A percentile compares a stretch with the other conserved stretches of the same genome.
Conservation (phyloP, 2,888 invertebrate genomes). For the Arge pagana region DNA sequence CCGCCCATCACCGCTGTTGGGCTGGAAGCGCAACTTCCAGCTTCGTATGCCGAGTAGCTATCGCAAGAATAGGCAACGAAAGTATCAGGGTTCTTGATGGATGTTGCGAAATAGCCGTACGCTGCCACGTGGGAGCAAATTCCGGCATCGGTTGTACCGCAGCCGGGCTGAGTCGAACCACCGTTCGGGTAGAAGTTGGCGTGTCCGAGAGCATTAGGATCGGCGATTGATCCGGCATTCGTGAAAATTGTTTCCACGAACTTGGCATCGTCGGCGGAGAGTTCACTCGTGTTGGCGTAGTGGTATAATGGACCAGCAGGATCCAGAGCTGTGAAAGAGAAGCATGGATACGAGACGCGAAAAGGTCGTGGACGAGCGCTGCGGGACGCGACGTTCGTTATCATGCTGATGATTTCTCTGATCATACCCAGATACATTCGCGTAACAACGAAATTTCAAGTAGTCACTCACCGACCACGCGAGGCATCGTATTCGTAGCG, state of each 20-base stretch:
- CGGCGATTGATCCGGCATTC: not conserved
- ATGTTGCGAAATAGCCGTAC: not conserved
- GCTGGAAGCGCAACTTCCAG: constrained; percentile 24
- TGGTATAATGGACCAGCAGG: constrained; percentile 58
- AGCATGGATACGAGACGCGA: no score
- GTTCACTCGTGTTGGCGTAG: constrained; percentile 40
- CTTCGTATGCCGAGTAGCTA: not conserved
- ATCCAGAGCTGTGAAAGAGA: constrained; percentile 54
- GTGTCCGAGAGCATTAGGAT: not conserved
- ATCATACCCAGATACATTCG: no score
- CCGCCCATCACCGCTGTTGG: constrained; percentile 33
- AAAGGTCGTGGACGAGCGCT: no score
- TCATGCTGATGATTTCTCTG: no score
- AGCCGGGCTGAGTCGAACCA: not conserved
- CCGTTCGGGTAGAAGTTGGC: constrained; percentile 2
- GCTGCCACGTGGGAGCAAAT: not conserved
- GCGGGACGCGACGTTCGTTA: no score
- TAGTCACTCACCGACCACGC: constrained; percentile 43
- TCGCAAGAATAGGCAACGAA: not conserved
- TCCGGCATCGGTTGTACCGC: not conserved
- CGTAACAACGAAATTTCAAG: no score
- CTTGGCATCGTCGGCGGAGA: constrained; percentile 52
- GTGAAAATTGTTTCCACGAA: constrained; percentile 50
- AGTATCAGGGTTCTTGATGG: not conserved
- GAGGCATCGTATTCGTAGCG: constrained; percentile 33